Conservation (phyloP, 2,113 vertebrate species). For the Penelope pileata region DNA sequence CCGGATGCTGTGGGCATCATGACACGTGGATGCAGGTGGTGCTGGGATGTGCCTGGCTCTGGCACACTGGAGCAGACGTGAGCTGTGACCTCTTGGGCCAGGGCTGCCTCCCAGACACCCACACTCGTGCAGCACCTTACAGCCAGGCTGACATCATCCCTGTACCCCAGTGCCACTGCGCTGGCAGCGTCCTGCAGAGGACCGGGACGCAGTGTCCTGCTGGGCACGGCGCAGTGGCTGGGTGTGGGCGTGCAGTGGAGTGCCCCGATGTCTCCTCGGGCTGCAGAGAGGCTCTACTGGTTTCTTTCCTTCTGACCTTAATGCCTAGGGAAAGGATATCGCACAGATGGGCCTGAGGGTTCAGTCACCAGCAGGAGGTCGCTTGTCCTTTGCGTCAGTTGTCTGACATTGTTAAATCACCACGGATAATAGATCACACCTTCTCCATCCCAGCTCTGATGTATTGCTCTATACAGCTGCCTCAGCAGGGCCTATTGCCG, state of each 20-base stretch:
- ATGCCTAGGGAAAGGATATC: background rate
- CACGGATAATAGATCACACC: background rate
- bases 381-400: background rate
- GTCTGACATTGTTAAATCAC: rapidly evolving
- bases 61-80: background rate
- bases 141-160: rapidly evolving
- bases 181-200: background rate
- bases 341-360: background rate
- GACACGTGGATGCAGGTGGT: no score
- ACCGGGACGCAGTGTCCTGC: background rate
- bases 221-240: background rate
- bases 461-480: background rate
- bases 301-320: background rate
- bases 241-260: no score
- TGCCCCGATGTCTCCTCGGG: background rate
- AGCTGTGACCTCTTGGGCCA: background rate
- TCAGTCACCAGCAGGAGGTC: background rate
- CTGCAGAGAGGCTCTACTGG: background rate
- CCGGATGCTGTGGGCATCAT: no score
- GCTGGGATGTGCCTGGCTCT: no score
- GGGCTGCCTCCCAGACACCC: background rate
- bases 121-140: background rate
- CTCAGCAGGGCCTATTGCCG: background rate
- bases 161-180: rapidly evolving
- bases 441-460: background rate